Conservation (phyloP, 2,113 vertebrate species). For the Otocyon megalotis region DNA sequence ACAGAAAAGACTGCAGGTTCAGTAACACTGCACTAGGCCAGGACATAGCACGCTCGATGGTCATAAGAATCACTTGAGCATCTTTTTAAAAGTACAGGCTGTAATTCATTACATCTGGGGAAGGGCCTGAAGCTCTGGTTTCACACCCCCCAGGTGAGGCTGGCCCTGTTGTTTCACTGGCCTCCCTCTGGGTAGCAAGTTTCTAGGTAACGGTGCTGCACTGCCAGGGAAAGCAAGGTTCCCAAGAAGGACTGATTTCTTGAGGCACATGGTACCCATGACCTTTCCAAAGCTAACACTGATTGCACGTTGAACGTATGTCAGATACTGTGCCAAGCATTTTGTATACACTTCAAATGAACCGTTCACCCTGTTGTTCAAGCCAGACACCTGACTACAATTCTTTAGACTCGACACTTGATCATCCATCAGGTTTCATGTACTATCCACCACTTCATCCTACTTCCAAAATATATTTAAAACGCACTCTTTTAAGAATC, state of each 20-base stretch:
- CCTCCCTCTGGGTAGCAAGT: background rate
- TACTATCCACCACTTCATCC: background rate
- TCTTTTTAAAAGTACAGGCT: background rate
- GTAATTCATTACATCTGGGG: background rate
- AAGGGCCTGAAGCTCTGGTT: background rate
- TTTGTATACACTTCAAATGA: background rate
- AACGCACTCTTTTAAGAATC: background rate
- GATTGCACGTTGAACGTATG: background rate
- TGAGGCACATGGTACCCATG: background rate
- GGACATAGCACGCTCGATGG: background rate
- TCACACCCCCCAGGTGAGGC: background rate
- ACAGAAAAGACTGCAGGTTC: background rate
- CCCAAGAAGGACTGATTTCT: background rate
- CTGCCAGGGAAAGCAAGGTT: background rate
- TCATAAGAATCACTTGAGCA: background rate
- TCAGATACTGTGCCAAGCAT: background rate
- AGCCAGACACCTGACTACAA: background rate
- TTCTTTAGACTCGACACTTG: background rate
- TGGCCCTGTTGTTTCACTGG: background rate
- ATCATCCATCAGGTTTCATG: background rate
- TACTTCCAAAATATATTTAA: background rate
- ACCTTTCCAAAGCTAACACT: background rate
- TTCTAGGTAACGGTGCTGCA: background rate
- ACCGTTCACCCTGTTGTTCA: background rate
- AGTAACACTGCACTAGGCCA: background rate